Conservation (phyloP, 2,113 vertebrate genomes). For the Elachura formosa region DNA sequence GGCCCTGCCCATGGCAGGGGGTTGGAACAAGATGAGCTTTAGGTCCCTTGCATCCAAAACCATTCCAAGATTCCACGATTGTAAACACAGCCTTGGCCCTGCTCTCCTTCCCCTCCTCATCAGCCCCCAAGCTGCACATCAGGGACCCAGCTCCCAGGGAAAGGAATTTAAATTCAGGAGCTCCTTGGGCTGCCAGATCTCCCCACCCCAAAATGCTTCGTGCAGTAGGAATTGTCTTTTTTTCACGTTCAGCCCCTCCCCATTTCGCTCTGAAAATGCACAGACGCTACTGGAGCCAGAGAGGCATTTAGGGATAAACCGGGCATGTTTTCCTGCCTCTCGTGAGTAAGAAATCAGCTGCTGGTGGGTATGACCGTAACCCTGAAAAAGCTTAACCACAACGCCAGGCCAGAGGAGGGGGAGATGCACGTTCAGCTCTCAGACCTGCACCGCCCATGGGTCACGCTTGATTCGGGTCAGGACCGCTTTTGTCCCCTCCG, state of each 20-base stretch:
- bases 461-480: rapidly evolving
- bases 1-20: background rate
- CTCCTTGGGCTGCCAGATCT: background rate
- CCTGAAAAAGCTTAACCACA: background rate
- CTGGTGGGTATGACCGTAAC: background rate
- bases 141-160: background rate
- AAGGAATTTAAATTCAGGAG: background rate
- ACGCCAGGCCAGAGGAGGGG: background rate
- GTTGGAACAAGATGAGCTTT: background rate
- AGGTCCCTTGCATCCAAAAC: background rate
- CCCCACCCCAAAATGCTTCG: background rate
- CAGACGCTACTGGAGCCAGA: rapidly evolving
- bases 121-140: background rate
- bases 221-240: background rate
- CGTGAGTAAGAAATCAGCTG: background rate
- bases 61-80: background rate
- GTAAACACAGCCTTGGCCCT: background rate
- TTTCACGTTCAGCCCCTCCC: background rate
- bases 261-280: background rate
- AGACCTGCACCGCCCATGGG: rapidly evolving
- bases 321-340: background rate
- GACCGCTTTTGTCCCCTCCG: background rate
- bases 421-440: background rate
- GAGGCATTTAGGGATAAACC: background rate
- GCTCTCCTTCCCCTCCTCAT: background rate